Conservation (phyloP, 2,113 vertebrate species). For the Ochotona curzoniae region DNA sequence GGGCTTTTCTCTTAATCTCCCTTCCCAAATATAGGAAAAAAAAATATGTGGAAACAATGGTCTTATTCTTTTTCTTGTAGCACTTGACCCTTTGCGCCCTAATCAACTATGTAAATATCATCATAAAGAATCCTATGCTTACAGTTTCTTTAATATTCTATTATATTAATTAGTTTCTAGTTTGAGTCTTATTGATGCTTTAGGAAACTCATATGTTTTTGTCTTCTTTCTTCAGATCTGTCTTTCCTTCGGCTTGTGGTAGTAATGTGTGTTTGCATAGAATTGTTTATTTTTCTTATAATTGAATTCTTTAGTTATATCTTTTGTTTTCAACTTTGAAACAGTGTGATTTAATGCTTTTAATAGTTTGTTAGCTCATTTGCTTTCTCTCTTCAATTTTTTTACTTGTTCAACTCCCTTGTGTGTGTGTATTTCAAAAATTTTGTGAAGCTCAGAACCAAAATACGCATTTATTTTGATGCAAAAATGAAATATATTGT, state of each 20-base stretch:
- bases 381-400: neutral
- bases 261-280: neutral
- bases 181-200: neutral
- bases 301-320: neutral
- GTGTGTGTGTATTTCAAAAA: neutral
- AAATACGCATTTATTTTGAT: too few species aligned
- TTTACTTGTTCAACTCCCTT: neutral
- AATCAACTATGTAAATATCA: too few species aligned
- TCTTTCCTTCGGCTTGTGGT: slow-evolving; percentile 6
- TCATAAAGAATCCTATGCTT: too few species aligned
- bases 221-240: neutral
- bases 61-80: too few species aligned
- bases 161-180: neutral
- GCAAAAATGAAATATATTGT: too few species aligned
- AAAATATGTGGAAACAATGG: too few species aligned
- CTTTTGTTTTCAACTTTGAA: neutral
- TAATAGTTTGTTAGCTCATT: too few species aligned
- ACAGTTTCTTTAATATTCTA: too few species aligned
- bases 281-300: neutral
- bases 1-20: too few species aligned
- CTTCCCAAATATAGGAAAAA: too few species aligned
- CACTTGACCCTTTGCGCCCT: too few species aligned
- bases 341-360: neutral
- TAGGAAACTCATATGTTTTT: slow-evolving; percentile 11
- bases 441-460: too few species aligned